phyloP scores from a whole-genome alignment of 1,140 invertebrate species.

The Brachionus asplanchnoidis region DNA sequence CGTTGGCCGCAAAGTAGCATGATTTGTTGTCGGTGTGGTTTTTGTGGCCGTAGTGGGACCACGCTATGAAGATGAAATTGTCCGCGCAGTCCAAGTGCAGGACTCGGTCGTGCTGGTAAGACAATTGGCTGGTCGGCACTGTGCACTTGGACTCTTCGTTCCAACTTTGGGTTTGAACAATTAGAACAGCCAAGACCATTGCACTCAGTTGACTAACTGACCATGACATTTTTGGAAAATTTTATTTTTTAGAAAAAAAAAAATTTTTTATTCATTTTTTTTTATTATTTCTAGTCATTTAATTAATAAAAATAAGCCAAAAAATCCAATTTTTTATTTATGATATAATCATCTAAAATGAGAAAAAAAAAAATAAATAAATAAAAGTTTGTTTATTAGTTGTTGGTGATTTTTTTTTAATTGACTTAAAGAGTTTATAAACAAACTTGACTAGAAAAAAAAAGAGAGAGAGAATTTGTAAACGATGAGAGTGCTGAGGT shows the following conservation, averaged over 20 bases:
- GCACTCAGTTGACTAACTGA: neutral
- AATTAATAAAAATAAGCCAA: neutral
- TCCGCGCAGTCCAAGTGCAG: neutral
- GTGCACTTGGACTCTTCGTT: neutral
- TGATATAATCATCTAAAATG: neutral
- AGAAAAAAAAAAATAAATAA: neutral
- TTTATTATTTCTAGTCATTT: neutral
- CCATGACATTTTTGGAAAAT: neutral
- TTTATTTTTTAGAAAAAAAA: neutral
- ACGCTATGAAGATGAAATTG: neutral
- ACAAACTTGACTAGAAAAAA: neutral
- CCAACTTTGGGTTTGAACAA: neutral
- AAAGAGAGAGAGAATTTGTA: neutral
- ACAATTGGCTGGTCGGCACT: neutral
- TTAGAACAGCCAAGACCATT: neutral
- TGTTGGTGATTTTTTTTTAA: neutral
- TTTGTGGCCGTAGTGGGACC: neutral
- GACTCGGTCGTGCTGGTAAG: neutral
- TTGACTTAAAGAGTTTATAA: neutral
- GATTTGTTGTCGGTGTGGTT: neutral
- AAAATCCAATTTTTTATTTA: neutral
- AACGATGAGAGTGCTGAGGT: neutral
- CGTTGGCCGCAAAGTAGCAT: neutral
- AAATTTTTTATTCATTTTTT: neutral
- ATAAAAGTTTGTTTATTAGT: neutral